Base-by-base conservation (phyloP, 1,140 invertebrate species). In the Cyclargus thomasi region DNA sequence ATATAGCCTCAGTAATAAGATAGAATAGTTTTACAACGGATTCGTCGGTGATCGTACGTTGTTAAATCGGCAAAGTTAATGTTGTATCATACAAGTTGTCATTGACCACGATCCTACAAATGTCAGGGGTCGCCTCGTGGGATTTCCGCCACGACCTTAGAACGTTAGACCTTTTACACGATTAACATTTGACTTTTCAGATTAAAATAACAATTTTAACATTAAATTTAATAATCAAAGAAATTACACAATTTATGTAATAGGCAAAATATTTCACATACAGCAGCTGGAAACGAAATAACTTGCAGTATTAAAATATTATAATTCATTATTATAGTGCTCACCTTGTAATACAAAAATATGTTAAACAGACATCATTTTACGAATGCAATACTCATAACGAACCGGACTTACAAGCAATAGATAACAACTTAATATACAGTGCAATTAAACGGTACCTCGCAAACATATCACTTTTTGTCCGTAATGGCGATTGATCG, bases 121-220 rank as follows among this genome's bases (percentile, higher is more conserved):
- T 77, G 77, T 76, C 79, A 85, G 68, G 75, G 77, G 77, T 81
- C 80, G 76, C 70, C 72, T 72, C 70, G 72, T 76, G 81, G 76
- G 76, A 82, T 78, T 77, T 85, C 81, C 82, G 79, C 68, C 64
- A 80, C 62, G 65, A 63, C 70, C 16, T 14, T 47, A 47, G 64
- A 63, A 71, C 6, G 21, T 29, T 64, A 23, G 55, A 47, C 68
- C 55, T 59, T 29, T 29, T 47, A 47, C 39, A 11, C 14, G 29
- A 29, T 70, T 65, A n/a, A 62, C 35, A 36, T 53, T 63, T 65
- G 57, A 62, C 66, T 63, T 63, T 36, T 11, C 47, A 65, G n/a
- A 36, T n/a, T 55, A 29, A 59, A n/a, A 67, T 20, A 21, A 23
- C 23, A 20, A 57, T 14, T 47, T 11, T 47, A 16, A 8, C 39